A percentile compares a stretch with the other conserved stretches of the same genome.
phyloP scores from a whole-genome alignment of 1,140 invertebrate species.

The Dinothrombium tinctorium region DNA sequence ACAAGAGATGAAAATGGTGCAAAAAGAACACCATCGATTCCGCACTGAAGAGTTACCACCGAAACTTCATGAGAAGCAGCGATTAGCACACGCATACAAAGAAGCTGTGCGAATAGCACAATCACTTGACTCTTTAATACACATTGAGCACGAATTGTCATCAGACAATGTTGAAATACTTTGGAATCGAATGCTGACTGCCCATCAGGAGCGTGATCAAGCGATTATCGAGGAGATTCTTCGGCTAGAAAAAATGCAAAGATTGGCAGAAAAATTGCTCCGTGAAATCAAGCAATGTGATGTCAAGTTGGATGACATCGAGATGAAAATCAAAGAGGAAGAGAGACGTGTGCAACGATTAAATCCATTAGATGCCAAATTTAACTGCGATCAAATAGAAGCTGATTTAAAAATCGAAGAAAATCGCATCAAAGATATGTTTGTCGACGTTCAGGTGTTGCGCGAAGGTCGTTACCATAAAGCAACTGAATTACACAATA shows the following conservation, averaged over 20 bases:
- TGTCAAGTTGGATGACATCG: conserved; percentile 55
- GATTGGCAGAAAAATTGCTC: conserved; percentile 77
- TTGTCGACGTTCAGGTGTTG: conserved; percentile 66
- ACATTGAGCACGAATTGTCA: conserved; percentile 65
- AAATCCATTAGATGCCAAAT: conserved; percentile 80
- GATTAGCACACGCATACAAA: conserved; percentile 56
- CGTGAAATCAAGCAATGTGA: conserved; percentile 75
- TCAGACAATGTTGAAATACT: conserved; percentile 68
- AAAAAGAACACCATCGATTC: conserved; percentile 40
- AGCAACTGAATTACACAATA: conserved; percentile 46
- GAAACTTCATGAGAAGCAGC: conserved; percentile 63
- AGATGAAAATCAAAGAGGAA: conserved; percentile 63
- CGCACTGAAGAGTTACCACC: conserved; percentile 77
- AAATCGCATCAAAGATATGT: conserved; percentile 65
- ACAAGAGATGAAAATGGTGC: conserved; percentile 64
- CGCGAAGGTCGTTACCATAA: conserved; percentile 68
- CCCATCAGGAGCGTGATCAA: conserved; percentile 62
- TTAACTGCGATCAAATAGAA: conserved; percentile 69
- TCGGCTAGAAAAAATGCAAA: conserved; percentile 67
- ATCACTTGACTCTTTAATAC: conserved; percentile 42
- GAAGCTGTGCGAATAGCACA: conserved; percentile 25
- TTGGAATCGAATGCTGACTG: conserved; percentile 63
- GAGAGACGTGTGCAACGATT: conserved; percentile 55
- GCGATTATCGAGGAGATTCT: conserved; percentile 72
- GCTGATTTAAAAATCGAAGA: conserved; percentile 62